Evolutionary conservation across 2,113 vertebrate genomes (phyloP).

Genomic region (Rhynchomys soricoides): DNA sequence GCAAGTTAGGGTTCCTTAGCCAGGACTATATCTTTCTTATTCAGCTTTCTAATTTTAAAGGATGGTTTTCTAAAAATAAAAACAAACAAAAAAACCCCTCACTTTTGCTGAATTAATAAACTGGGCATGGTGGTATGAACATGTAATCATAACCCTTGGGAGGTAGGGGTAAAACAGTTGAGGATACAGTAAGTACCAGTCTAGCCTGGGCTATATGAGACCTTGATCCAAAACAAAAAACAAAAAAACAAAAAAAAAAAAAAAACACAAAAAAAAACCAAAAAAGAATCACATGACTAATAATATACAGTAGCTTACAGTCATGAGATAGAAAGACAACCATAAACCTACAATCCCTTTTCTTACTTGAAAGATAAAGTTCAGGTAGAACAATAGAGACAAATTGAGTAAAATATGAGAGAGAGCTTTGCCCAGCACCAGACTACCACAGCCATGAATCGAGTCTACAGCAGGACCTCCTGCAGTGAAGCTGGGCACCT

Average conservation of each 20-base stretch:
- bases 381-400: background rate
- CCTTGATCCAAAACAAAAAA: background rate
- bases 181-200: background rate
- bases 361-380: background rate
- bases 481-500: slow-evolving; percentile 15
- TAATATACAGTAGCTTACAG: background rate
- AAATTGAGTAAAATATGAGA: background rate
- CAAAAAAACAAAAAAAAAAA: background rate
- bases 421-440: background rate
- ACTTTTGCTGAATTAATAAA: slow-evolving; percentile 33
- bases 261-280: background rate
- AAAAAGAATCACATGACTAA: background rate
- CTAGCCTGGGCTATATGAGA: background rate
- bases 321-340: background rate
- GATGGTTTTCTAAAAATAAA: background rate
- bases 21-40: slow-evolving; percentile 24
- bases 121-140: background rate
- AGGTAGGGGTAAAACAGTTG: no score
- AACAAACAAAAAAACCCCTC: no score
- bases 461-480: background rate
- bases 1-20: background rate
- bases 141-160: background rate
- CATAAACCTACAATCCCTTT: background rate
- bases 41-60: slow-evolving; percentile 32
- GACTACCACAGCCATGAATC: background rate